Percentiles rank a stretch among this genome's conserved stretches.
Evolutionary conservation across 2,113 vertebrate genomes (phyloP).

Genomic region (Actenoides lindsayi): DNA sequence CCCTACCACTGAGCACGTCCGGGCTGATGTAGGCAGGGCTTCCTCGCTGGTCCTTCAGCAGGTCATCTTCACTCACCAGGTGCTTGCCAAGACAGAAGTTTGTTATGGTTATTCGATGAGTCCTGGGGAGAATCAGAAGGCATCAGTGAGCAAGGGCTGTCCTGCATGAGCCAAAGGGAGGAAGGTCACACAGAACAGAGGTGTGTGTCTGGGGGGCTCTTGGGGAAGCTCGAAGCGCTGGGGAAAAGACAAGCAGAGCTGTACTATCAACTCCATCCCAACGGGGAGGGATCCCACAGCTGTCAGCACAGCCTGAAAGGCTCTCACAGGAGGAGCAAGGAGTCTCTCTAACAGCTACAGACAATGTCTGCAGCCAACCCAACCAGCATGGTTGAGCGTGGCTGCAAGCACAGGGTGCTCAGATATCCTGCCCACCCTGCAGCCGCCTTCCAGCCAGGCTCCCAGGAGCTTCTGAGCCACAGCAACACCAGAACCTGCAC

Average conservation of each 20-base stretch:
- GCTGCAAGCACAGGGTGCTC: neutral
- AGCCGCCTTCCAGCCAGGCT: neutral
- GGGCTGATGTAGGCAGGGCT: conserved; percentile 99
- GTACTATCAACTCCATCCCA: neutral
- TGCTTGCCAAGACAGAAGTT: conserved; percentile 99
- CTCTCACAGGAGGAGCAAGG: neutral
- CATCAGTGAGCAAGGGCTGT: neutral
- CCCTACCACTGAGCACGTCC: conserved; percentile 94
- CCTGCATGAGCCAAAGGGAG: neutral
- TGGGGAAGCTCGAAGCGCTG: neutral
- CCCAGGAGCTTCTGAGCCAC: neutral
- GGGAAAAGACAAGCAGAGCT: neutral
- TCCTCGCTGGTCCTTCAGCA: conserved; percentile 98
- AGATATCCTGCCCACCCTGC: neutral
- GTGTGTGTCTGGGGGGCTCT: neutral
- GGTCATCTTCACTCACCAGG: conserved; percentile 96
- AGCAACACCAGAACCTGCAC: neutral
- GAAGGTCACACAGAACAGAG: neutral
- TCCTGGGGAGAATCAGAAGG: conserved; percentile 73
- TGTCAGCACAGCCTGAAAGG: neutral
- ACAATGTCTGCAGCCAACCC: neutral
- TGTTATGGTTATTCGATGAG: conserved; percentile 97
- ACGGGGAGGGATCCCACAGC: neutral
- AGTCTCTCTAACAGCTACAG: neutral
- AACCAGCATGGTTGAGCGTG: accelerated